Percentiles rank a stretch among this genome's conserved stretches.
Conservation (phyloP, 2,888 invertebrate species). For the Eilema griseolum region DNA sequence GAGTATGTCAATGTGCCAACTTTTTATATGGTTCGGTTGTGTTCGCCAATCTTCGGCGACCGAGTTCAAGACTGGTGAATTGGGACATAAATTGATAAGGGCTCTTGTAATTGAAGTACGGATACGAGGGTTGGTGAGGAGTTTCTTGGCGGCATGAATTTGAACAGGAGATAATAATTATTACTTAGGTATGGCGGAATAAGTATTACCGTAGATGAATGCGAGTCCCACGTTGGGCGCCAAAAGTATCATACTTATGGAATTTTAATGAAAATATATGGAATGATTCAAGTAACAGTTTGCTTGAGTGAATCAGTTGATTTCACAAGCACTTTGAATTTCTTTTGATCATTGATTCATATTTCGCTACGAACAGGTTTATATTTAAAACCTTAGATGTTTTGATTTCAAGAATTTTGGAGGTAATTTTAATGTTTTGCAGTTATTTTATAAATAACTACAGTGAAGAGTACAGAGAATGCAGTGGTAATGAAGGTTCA, state of each 20-base stretch:
- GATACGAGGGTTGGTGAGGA: not conserved
- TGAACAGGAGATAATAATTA: not conserved
- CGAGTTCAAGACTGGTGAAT: not conserved
- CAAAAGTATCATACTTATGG: not conserved
- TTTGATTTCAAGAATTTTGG: not conserved
- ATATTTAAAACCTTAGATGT: not conserved
- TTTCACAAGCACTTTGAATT: not conserved
- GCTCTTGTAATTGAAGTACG: not conserved
- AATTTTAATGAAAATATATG: not conserved
- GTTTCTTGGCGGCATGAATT: not conserved
- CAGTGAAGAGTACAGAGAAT: too few relatives aligned
- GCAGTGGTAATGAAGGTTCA: too few relatives aligned
- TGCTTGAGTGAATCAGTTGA: not conserved
- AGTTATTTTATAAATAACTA: too few relatives aligned
- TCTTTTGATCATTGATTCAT: not conserved
- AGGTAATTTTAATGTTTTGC: not conserved
- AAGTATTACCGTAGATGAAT: not conserved
- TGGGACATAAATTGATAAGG: not conserved
- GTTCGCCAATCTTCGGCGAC: not conserved
- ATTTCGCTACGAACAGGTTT: not conserved
- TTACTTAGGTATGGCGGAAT: not conserved
- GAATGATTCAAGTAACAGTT: not conserved
- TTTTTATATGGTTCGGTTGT: slow-evolving; percentile 3
- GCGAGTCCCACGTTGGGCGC: too few relatives aligned
- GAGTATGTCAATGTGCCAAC: not conserved